Conservation (phyloP, 2,113 vertebrate genomes). For the Puntigrus tetrazona region DNA sequence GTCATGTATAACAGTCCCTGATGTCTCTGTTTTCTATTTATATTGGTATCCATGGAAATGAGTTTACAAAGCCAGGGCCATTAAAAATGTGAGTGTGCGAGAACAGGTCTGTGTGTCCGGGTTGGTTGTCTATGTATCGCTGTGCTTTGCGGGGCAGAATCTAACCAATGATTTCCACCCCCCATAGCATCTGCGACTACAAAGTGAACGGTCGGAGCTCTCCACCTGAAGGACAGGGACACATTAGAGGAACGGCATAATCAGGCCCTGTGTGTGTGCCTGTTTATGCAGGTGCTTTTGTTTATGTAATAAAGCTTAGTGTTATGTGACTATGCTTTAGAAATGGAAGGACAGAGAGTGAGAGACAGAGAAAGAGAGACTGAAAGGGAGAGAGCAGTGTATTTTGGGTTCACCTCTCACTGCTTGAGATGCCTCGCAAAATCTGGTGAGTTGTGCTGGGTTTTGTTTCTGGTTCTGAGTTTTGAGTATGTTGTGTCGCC, state of each 20-base stretch:
- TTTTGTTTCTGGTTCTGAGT: neutral
- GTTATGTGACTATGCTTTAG: conserved; percentile 47
- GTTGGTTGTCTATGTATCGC: conserved; percentile 38
- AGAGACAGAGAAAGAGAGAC: conserved; percentile 8
- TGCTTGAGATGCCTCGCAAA: conserved; percentile 59
- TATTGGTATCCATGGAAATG: conserved; percentile 44
- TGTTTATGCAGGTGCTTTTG: conserved; percentile 51
- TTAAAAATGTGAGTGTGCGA: conserved; percentile 23
- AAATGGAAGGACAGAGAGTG: conserved; percentile 14
- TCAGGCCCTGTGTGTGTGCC: conserved; percentile 53
- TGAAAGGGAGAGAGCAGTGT: neutral
- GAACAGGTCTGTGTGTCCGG: conserved; percentile 16
- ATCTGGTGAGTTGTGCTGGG: conserved; percentile 58
- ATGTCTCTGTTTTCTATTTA: conserved; percentile 26
- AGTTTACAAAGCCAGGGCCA: conserved; percentile 31
- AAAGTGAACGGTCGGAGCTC: conserved; percentile 52
- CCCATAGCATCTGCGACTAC: conserved; percentile 55
- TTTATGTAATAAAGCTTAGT: conserved; percentile 54
- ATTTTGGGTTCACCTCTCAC: conserved; percentile 28
- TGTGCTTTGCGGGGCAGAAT: neutral
- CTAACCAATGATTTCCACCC: neutral
- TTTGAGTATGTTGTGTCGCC: neutral
- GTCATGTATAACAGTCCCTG: conserved; percentile 30
- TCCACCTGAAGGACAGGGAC: conserved; percentile 43
- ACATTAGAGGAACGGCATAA: conserved; percentile 56